Evolutionary conservation across 2,113 vertebrate species (phyloP), one percentile per base, ranked within the genome.

Genomic region (Epinephelus lanceolatus): DNA sequence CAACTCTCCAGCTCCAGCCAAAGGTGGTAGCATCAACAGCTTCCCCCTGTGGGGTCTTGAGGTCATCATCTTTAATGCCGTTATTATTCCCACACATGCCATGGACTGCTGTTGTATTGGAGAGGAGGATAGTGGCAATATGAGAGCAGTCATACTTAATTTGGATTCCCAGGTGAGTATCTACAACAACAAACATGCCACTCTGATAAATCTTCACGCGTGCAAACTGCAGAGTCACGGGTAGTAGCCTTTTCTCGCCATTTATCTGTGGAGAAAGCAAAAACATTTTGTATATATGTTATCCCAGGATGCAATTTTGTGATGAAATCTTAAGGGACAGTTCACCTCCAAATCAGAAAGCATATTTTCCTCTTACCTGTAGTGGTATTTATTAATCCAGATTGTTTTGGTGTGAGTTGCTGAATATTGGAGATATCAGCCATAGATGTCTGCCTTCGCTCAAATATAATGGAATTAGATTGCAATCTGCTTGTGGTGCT

Each of bases 51-150:
- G 73, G 73, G 9, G 56, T 78, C 12, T 5, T 56, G 56, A 87
- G 75, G 66, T 92, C 80, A 19, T 88, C 77, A 0, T 76, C 62
- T 21, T 55, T 8, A 0, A 78, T 49, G 30, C 79, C 56, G 53
- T 86, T 80, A 72, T 85, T 71, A 76, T 91, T 78, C 0, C 84
- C 80, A 71, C 84, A 90, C 53, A 88, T 14, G 12, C 81, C 84
- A 19, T 45, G 18, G 18, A 86, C 83, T 25, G 66, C 19, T 5
- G 13, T 57, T 57, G 30, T 18, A 33, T 61, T 42, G 7, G 30
- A 56, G 21, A 90, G 53, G 5, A 87, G 33, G 51, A 84, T 23
- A 3, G 27, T 52, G 13, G 75, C 49, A 60, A 81, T 60, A 27
- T 87, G 37, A 72, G 56, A n/a, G 53, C 67, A 62, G 62, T 81